Evolutionary conservation across 2,888 invertebrate genomes (phyloP), one percentile per base, ranked within the genome.

Genomic region (Tineola bisselliella): DNA sequence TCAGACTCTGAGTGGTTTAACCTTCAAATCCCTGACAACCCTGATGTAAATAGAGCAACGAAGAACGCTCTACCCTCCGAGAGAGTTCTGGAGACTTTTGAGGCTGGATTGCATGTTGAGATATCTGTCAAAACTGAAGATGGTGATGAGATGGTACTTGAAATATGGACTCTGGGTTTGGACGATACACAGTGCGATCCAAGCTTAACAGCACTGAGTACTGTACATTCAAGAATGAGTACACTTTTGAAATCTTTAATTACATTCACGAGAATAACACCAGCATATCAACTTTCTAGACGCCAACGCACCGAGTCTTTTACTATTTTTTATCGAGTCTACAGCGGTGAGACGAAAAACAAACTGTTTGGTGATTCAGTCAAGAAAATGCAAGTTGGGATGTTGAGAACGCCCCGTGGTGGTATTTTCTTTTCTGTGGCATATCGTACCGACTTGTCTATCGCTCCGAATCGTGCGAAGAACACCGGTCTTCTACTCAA

Each of bases 201-300:
- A 6, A 87, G 89, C 0, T 77, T 91, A 12, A 90, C 92, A 72
- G 91, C 94, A 15, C 91, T 93, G 69, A 93, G 94, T 68, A 92
- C 93, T 0, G 92, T 97, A 0, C 98, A 98, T 77, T 97, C 95
- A 76, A 90, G 97, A 71, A 96, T 99, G 96, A 94, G 96, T 48
- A 92, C 95, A 63, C 87, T 98, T 66, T 82, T 99, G 13, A 97
- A 97, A 75, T 97, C 97, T 0, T 87, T 98, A 44, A 91, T 98
- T 54, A 93, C 95, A 8, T 92, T 97, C 0, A 95, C 97, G 6
- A 90, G 98, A 78, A 93, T 95, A 62, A 95, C 96, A 15, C 98
- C 98, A 1, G 96, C 97, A 25, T 98, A 98, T 77, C 95, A 95
- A 80, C 80, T 98, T 59, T 96, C 97, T 10, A 89, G 96, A 61